Conservation (phyloP, 64 coral and sea anemone genomes). For the Actinia equina region DNA sequence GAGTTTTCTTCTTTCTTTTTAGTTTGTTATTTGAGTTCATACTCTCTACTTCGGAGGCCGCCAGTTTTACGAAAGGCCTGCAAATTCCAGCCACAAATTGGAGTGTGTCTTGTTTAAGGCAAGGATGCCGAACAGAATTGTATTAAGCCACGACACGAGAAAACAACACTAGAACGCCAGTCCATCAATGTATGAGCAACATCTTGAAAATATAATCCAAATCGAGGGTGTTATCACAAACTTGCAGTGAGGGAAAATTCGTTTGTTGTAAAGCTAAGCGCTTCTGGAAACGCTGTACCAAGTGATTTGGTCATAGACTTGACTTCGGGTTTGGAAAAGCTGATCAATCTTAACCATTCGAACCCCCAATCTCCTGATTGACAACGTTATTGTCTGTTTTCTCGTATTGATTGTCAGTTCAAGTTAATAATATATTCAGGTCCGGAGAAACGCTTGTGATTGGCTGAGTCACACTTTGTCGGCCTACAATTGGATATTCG, state of each 20-base stretch:
- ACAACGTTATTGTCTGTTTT: slow-evolving; percentile 14
- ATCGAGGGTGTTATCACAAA: background rate
- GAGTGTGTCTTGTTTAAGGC: background rate
- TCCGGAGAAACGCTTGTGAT: background rate
- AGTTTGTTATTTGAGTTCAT: slow-evolving; percentile 87
- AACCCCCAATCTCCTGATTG: background rate
- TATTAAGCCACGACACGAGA: slow-evolving; percentile 8
- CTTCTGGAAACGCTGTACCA: background rate
- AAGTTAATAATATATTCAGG: slow-evolving; percentile 25
- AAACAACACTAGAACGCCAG: background rate
- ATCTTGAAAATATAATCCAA: background rate
- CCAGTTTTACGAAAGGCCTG: slow-evolving; percentile 59
- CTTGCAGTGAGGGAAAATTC: background rate
- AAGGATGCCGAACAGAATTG: slow-evolving; percentile 13
- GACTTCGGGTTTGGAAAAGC: slow-evolving; percentile 25
- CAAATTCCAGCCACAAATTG: slow-evolving; percentile 11
- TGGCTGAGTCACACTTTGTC: background rate
- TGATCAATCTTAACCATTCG: background rate
- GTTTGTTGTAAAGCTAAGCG: background rate
- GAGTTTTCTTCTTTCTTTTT: slow-evolving; percentile 88
- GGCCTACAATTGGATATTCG: background rate
- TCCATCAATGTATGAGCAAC: background rate
- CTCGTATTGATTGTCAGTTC: slow-evolving; percentile 28
- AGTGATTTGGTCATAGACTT: slow-evolving; percentile 26
- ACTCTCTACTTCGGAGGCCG: slow-evolving; percentile 70